Percentiles rank a stretch among this genome's conserved stretches.
Evolutionary conservation across 2,797 vertebrate genomes (phyloP).

Genomic region (Pipistrellus nathusii): DNA sequence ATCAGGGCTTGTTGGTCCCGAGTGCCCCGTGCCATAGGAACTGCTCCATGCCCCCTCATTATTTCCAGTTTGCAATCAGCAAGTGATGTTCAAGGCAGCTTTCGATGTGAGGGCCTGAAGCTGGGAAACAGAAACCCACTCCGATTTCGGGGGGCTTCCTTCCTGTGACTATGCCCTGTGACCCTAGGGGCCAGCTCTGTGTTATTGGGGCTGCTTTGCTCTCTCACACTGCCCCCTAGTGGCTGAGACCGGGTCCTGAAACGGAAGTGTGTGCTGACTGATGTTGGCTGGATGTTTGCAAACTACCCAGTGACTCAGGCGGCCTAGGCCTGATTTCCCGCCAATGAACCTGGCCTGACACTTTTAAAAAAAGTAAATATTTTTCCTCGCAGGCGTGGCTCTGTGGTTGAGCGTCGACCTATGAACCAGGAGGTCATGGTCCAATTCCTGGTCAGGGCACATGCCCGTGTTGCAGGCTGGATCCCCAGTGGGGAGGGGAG

Average conservation of each 20-base stretch:
- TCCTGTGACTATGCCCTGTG: not conserved
- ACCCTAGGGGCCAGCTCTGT: not conserved
- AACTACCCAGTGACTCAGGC: no score
- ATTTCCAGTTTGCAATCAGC: not conserved
- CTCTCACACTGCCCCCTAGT: constrained; percentile 12
- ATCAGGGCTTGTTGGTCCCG: not conserved
- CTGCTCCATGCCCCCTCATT: not conserved
- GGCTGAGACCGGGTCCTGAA: not conserved
- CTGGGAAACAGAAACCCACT: not conserved
- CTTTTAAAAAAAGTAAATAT: not conserved
- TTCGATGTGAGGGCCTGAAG: not conserved
- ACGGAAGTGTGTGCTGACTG: not conserved
- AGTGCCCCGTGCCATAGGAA: not conserved
- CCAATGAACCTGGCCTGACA: not conserved
- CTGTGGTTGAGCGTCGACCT: no score
- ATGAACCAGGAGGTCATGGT: no score
- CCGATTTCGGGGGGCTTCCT: not conserved
- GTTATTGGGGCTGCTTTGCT: not conserved
- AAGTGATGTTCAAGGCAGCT: not conserved
- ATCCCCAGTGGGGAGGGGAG: no score
- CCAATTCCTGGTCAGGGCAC: no score
- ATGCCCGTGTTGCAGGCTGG: no score
- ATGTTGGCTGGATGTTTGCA: no score
- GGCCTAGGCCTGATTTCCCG: not conserved
- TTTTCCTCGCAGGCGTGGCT: no score